A percentile compares a stretch with the other conserved stretches of the same genome.
Evolutionary conservation across 2,888 invertebrate species (phyloP).

Genomic region (Campoplex capitator): DNA sequence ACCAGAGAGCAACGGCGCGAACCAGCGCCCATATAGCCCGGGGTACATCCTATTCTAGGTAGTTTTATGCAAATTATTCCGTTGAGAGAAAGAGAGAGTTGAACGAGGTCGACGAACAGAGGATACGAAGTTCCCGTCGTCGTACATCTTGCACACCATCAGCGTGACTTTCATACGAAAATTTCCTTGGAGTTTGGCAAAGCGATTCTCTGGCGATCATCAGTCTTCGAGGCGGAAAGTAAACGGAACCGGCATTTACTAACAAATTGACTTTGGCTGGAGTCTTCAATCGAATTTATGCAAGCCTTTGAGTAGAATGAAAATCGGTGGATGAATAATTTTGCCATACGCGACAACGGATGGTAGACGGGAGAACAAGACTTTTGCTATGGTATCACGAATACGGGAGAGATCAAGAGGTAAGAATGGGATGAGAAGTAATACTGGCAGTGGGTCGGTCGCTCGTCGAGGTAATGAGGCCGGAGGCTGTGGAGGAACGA

Average conservation of each 20-base stretch:
- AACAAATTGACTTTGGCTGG: slow-evolving; percentile 59
- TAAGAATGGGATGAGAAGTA: slow-evolving; percentile 53
- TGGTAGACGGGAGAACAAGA: slow-evolving; percentile 63
- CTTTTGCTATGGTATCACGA: slow-evolving; percentile 46
- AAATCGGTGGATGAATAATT: slow-evolving; percentile 65
- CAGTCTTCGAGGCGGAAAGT: slow-evolving; percentile 54
- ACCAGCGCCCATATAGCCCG: slow-evolving; percentile 65
- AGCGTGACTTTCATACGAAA: slow-evolving; percentile 57
- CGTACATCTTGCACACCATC: slow-evolving; percentile 65
- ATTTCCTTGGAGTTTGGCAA: slow-evolving; percentile 56
- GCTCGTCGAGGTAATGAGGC: slow-evolving; percentile 74
- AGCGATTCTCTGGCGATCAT: slow-evolving; percentile 56
- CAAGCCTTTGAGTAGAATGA: slow-evolving; percentile 58
- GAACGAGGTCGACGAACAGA: slow-evolving; percentile 71
- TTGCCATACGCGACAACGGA: slow-evolving; percentile 67
- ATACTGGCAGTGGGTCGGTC: slow-evolving; percentile 53
- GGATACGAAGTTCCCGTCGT: slow-evolving; percentile 57
- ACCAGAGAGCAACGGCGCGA: slow-evolving; percentile 53
- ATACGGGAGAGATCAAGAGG: slow-evolving; percentile 49
- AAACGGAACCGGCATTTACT: slow-evolving; percentile 68
- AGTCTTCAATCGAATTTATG: slow-evolving; percentile 60
- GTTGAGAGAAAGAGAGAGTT: slow-evolving; percentile 53
- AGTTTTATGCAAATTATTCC: slow-evolving; percentile 79
- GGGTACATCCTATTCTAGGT: slow-evolving; percentile 73
- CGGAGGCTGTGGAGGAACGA: slow-evolving; percentile 70